Evolutionary conservation across 1,140 invertebrate species (phyloP).

Genomic region (Zaprionus ghesquierei): DNA sequence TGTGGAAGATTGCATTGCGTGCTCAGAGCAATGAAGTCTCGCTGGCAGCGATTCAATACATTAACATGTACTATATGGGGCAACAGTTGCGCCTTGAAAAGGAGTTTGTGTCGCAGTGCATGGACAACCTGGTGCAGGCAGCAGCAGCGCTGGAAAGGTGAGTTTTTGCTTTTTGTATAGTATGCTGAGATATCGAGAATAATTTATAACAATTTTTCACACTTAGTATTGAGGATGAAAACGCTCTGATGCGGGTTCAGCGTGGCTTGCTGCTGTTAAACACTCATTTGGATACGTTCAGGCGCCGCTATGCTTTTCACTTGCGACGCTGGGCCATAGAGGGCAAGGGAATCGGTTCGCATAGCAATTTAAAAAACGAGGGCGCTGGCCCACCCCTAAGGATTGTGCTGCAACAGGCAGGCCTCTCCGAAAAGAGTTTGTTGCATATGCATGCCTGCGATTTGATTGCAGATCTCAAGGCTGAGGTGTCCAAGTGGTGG

Average conservation of each 20-base stretch:
- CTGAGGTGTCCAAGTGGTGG: slow-evolving; percentile 95
- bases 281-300: slow-evolving; percentile 96
- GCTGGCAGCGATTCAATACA: slow-evolving; percentile 95
- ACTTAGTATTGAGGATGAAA: slow-evolving; percentile 84
- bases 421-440: slow-evolving; percentile 90
- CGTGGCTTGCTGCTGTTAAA: slow-evolving; percentile 93
- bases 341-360: slow-evolving; percentile 89
- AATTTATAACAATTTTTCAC: not conserved
- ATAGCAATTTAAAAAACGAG: slow-evolving; percentile 86
- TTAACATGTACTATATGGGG: slow-evolving; percentile 96
- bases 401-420: slow-evolving; percentile 92
- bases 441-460: slow-evolving; percentile 91
- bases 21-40: slow-evolving; percentile 96
- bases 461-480: slow-evolving; percentile 93
- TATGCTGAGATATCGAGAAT: too few relatives aligned
- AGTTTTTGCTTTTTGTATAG: not conserved
- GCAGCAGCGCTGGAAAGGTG: slow-evolving; percentile 87
- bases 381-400: slow-evolving; percentile 85
- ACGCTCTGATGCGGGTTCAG: slow-evolving; percentile 93
- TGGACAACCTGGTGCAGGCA: slow-evolving; percentile 93
- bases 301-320: slow-evolving; percentile 93
- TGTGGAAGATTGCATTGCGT: slow-evolving; percentile 95
- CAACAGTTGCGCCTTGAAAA: slow-evolving; percentile 94
- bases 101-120: slow-evolving; percentile 95
- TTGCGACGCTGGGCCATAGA: slow-evolving; percentile 92